Base-by-base conservation (phyloP, 92 coral and sea anemone species). In the Parazoanthus swiftii region DNA sequence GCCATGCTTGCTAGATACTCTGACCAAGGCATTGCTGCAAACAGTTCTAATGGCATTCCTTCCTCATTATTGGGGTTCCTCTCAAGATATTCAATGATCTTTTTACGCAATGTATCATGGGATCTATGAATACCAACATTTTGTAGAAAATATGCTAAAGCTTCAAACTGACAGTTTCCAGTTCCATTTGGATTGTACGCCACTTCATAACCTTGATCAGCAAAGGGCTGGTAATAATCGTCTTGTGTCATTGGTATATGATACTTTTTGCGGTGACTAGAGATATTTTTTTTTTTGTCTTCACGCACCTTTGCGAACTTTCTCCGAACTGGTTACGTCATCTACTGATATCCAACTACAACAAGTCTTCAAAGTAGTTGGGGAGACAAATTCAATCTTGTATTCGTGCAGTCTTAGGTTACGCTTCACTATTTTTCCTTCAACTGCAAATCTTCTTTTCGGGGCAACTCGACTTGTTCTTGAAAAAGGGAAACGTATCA, bases 401-500 rank as follows among this genome's bases (percentile, higher is more conserved):
- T 44, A 44, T 44, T 44, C 1, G 50, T 44, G 50, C 1, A 44
- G 50, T n/a, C 81, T 71, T 21, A 74, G 23, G 35, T 85, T 85
- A 50, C 88, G 74, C 43, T 33, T 74, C 29, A 85, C 18, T 46
- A 74, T 10, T 74, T 51, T 74, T 85, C 88, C 88, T 74, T 74
- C 78, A 44, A 85, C 63, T 11, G 63, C 81, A 85, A 85, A 85
- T 23, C 80, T 71, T 74, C 81, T 80, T 85, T 85, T 85, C 26
- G 88, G 88, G 25, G 87, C 90, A 70, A 14, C 43, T 71, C 76
- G 72, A 10, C 81, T 39, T 23, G 54, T 86, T 74, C 85, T 76
- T 39, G 80, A 76, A 73, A 86, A 79, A 25, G 92, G 92, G 56
- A 77, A 86, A 6, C 92, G 88, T 23, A 90, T 38, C 50, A 87